phyloP scores from a whole-genome alignment of 2,113 vertebrate species.

The Rhabdomys dilectus region DNA sequence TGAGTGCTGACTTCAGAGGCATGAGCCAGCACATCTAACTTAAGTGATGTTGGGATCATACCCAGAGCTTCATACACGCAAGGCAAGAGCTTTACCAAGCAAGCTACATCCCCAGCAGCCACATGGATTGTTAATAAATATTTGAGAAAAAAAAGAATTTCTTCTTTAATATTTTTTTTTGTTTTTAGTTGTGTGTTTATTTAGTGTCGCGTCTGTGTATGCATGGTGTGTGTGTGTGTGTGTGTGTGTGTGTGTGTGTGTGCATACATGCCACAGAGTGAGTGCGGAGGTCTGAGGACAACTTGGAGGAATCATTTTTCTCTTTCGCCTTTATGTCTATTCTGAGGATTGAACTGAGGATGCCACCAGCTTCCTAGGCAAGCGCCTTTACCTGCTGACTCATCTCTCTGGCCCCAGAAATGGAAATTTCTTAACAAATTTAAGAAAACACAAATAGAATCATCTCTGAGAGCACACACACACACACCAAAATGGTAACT shows the following conservation, averaged over 20 bases:
- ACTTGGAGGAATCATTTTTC: background rate
- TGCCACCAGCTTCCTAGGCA: background rate
- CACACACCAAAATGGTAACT: conserved; percentile 2
- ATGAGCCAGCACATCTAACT: background rate
- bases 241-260: too few species aligned
- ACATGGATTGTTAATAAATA: background rate
- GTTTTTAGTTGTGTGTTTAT: background rate
- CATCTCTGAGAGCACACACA: background rate
- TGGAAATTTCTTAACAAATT: conserved; percentile 31
- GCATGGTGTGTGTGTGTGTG: too few species aligned
- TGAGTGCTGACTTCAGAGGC: background rate
- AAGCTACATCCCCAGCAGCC: background rate
- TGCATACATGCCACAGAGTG: background rate
- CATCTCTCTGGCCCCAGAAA: background rate
- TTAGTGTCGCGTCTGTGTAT: background rate
- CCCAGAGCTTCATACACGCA: background rate
- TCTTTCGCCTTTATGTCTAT: background rate
- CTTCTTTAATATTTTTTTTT: background rate
- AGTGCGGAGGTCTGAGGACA: background rate
- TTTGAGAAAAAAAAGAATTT: conserved; percentile 24
- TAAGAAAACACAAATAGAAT: conserved; percentile 42
- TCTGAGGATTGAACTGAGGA: background rate
- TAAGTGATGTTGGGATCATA: background rate
- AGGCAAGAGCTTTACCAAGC: too few species aligned
- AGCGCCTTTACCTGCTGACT: background rate